A percentile compares a stretch with the other conserved stretches of the same genome.
Evolutionary conservation across 1,140 invertebrate species (phyloP).

Genomic region (Trichonephila clavata): DNA sequence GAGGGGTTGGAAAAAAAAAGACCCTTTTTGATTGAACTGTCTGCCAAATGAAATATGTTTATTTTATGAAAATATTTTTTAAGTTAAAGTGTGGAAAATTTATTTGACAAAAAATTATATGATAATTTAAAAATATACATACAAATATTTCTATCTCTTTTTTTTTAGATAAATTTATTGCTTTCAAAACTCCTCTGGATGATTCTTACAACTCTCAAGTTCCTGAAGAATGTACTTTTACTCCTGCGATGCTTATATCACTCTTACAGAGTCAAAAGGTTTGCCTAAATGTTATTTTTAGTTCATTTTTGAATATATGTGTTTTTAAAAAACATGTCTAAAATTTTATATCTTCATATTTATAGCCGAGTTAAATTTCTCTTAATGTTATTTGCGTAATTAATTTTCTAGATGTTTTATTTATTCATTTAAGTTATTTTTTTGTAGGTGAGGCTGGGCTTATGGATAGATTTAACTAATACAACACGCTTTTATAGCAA

Average conservation of each 20-base stretch:
- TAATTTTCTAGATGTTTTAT: not conserved
- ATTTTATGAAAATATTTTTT: too few species aligned
- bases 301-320: too few species aligned
- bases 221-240: conserved; percentile 89
- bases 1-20: too few species aligned
- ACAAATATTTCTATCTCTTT: not conserved
- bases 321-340: too few species aligned
- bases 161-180: conserved; percentile 84
- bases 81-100: too few species aligned
- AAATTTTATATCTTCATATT: too few species aligned
- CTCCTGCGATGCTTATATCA: conserved; percentile 90
- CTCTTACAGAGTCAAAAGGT: conserved; percentile 88
- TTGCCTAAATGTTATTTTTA: too few species aligned
- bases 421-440: not conserved
- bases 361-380: not conserved
- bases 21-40: too few species aligned
- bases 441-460: conserved; percentile 90
- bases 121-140: too few species aligned
- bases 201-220: conserved; percentile 89
- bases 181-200: conserved; percentile 95
- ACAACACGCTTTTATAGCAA: conserved; percentile 95
- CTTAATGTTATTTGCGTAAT: not conserved
- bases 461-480: conserved; percentile 98
- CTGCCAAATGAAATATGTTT: too few species aligned
- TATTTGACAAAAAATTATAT: too few species aligned